Conservation (phyloP, 2,113 vertebrate genomes). For the Gallinago media region DNA sequence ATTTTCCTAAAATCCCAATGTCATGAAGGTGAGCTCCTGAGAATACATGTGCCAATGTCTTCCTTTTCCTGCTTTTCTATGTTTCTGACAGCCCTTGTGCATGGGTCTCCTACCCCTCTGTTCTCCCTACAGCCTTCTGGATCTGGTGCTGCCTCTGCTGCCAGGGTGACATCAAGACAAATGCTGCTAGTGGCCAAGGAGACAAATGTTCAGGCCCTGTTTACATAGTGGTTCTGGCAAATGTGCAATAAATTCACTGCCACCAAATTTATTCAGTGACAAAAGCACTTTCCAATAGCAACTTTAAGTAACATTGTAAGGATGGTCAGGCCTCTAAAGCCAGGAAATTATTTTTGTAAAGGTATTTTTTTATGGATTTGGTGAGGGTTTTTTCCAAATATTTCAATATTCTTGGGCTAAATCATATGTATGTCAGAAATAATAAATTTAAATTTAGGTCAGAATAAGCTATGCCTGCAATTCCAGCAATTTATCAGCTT, state of each 20-base stretch:
- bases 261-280: background rate
- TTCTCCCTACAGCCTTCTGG: background rate
- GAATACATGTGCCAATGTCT: background rate
- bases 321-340: background rate
- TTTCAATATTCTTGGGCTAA: background rate
- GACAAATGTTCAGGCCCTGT: background rate
- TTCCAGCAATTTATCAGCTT: background rate
- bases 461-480: background rate
- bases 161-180: background rate
- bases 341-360: background rate
- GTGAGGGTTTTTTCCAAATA: background rate
- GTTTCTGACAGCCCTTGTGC: background rate
- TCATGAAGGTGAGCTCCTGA: rapidly evolving
- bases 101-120: rapidly evolving
- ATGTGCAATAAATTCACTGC: background rate
- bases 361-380: background rate
- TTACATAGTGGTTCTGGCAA: background rate
- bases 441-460: background rate
- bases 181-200: background rate
- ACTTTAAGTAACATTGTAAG: background rate
- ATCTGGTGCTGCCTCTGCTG: background rate
- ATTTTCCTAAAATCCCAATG: background rate
- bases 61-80: background rate
- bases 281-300: background rate
- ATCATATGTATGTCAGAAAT: background rate